These are phyloP conservation scores for Geotrupes spiniger DNA, from an alignment of 2,888 invertebrate species.

Conservation along the genomic window DNA sequence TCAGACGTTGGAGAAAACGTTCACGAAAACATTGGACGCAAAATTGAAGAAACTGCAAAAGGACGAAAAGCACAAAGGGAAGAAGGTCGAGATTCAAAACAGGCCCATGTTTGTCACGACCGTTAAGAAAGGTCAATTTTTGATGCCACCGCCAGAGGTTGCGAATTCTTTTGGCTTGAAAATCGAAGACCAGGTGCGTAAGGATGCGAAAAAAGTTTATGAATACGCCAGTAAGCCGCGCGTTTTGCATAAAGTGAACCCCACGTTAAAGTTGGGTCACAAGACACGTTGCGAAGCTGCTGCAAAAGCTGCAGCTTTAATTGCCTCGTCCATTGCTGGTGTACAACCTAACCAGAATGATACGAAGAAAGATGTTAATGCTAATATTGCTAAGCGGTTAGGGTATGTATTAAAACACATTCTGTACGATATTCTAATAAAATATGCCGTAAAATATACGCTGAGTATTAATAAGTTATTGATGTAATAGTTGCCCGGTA, in stretches of 20 bases:
- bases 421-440: too few relatives aligned
- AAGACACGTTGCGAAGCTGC: slow-evolving; percentile 45
- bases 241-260: slow-evolving; percentile 44
- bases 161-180: slow-evolving; percentile 62
- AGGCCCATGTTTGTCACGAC: slow-evolving; percentile 67
- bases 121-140: slow-evolving; percentile 74
- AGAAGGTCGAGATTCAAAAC: slow-evolving; percentile 16
- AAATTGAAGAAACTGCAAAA: slow-evolving; percentile 69
- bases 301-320: slow-evolving; percentile 42
- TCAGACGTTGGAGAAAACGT: slow-evolving; percentile 52
- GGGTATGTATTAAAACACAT: slow-evolving; percentile 32
- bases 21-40: slow-evolving; percentile 69
- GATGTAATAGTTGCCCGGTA: too few relatives aligned
- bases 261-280: slow-evolving; percentile 37
- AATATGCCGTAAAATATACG: too few relatives aligned
- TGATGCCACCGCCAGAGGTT: slow-evolving; percentile 73
- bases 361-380: slow-evolving; percentile 29
- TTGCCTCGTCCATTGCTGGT: slow-evolving; percentile 39
- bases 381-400: slow-evolving; percentile 27
- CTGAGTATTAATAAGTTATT: too few relatives aligned
- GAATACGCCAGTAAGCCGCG: slow-evolving; percentile 66
- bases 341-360: slow-evolving; percentile 26
- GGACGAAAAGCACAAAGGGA: slow-evolving; percentile 44
- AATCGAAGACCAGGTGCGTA: slow-evolving; percentile 32
- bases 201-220: slow-evolving; percentile 54